Evolutionary conservation across 2,888 invertebrate species (phyloP).

Genomic region (Latrodectus elegans): DNA sequence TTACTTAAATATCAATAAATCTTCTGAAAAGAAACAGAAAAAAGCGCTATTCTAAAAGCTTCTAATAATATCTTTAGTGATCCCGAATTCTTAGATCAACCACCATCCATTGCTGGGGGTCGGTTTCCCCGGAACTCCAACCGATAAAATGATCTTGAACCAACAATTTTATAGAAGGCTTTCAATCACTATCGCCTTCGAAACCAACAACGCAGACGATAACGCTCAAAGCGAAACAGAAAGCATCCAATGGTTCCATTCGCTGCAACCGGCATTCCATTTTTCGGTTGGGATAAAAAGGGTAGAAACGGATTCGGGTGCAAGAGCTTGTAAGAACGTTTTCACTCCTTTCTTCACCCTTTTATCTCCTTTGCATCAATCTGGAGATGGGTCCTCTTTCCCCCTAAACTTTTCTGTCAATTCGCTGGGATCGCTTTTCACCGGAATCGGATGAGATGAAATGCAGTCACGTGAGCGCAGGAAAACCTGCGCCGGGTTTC

Average conservation of each 20-base stretch:
- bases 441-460: slow-evolving; percentile 11
- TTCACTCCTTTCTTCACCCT: slow-evolving; percentile 18
- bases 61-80: slow-evolving; percentile 10
- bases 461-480: slow-evolving; percentile 50
- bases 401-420: not conserved
- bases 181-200: slow-evolving; percentile 3
- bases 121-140: slow-evolving; percentile 2
- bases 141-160: slow-evolving; percentile 4
- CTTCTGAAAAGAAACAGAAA: no score
- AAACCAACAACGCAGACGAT: slow-evolving; percentile 19
- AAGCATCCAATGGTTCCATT: slow-evolving; percentile 8
- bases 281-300: not conserved
- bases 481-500: slow-evolving; percentile 31
- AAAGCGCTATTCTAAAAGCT: not conserved
- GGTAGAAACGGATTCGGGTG: not conserved
- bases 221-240: not conserved
- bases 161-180: slow-evolving; percentile 2
- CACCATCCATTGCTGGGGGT: slow-evolving; percentile 50
- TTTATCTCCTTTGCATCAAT: not conserved
- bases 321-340: not conserved
- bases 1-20: not conserved
- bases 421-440: slow-evolving; percentile 13
- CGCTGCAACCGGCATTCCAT: slow-evolving; percentile 34
- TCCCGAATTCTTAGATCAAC: slow-evolving; percentile 38
- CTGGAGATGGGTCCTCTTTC: not conserved